phyloP scores from a whole-genome alignment of 2,113 vertebrate genomes.

The Caracal caracal region DNA sequence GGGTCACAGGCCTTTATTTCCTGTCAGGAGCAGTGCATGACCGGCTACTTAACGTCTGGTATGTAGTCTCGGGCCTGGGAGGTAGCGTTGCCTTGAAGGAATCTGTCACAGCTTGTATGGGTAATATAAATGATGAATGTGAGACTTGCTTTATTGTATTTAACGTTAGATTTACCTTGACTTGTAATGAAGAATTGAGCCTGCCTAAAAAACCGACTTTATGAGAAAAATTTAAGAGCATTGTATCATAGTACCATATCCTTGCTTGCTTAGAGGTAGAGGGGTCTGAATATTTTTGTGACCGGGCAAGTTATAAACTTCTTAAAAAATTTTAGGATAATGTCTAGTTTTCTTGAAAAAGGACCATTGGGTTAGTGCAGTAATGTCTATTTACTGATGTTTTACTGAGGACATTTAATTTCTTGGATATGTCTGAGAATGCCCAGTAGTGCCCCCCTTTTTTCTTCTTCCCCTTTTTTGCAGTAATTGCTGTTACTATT shows the following conservation, averaged over 20 bases:
- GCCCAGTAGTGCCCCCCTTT: neutral
- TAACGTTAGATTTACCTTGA: conserved; percentile 24
- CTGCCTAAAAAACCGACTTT: neutral
- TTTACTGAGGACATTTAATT: conserved; percentile 72
- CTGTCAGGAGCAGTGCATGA: conserved; percentile 95
- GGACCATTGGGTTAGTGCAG: conserved; percentile 32
- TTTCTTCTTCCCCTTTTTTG: neutral
- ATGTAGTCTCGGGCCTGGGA: conserved; percentile 78
- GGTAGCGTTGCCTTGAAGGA: conserved; percentile 20
- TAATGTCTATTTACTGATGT: conserved; percentile 68
- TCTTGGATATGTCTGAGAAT: conserved; percentile 76
- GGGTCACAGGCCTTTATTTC: conserved; percentile 96
- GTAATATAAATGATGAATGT: neutral
- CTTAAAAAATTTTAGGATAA: neutral
- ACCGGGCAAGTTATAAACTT: neutral
- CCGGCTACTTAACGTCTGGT: conserved; percentile 97
- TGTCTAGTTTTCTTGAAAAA: conserved; percentile 16
- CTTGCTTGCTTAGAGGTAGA: neutral
- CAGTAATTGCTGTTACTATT: neutral
- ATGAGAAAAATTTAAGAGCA: neutral
- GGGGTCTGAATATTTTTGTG: conserved; percentile 8
- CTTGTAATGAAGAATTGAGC: neutral
- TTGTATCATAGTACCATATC: neutral
- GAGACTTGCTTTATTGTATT: neutral
- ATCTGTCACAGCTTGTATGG: neutral